phyloP scores from a whole-genome alignment of 1,140 invertebrate species.

The Cyclargus thomasi region DNA sequence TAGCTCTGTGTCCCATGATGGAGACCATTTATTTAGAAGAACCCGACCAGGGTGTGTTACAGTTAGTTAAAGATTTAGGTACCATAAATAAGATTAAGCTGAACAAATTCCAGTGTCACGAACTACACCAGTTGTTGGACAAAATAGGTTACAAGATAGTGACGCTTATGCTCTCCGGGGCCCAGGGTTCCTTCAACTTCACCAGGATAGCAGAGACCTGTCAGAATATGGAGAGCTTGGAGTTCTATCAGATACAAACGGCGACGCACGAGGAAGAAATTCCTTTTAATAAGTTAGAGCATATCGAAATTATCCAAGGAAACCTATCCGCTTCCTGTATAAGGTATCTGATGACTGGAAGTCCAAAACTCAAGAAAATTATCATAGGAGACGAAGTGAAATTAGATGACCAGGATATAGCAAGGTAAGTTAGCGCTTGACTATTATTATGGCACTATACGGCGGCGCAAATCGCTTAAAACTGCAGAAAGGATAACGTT shows the following conservation, averaged over 20 bases:
- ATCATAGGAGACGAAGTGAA: slow-evolving; percentile 78
- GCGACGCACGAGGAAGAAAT: slow-evolving; percentile 75
- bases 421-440: slow-evolving; percentile 63
- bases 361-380: slow-evolving; percentile 76
- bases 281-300: slow-evolving; percentile 77
- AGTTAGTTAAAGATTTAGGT: slow-evolving; percentile 70
- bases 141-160: slow-evolving; percentile 75
- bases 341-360: slow-evolving; percentile 76
- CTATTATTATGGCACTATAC: neutral
- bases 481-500: too few relatives aligned
- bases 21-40: slow-evolving; percentile 79
- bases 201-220: slow-evolving; percentile 76
- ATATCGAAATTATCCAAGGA: slow-evolving; percentile 79
- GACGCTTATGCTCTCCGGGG: slow-evolving; percentile 78
- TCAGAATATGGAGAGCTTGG: slow-evolving; percentile 75
- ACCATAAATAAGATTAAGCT: slow-evolving; percentile 77
- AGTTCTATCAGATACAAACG: slow-evolving; percentile 78
- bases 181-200: slow-evolving; percentile 76
- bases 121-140: slow-evolving; percentile 76
- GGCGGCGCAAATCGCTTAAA: too few relatives aligned
- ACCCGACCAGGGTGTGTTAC: slow-evolving; percentile 74
- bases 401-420: slow-evolving; percentile 78
- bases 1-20: slow-evolving; percentile 76
- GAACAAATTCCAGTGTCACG: slow-evolving; percentile 77
- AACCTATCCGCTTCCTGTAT: slow-evolving; percentile 74